Percentiles rank a stretch among this genome's conserved stretches.
Conservation (phyloP, 1,140 invertebrate genomes). For the Platyscapa corneri region DNA sequence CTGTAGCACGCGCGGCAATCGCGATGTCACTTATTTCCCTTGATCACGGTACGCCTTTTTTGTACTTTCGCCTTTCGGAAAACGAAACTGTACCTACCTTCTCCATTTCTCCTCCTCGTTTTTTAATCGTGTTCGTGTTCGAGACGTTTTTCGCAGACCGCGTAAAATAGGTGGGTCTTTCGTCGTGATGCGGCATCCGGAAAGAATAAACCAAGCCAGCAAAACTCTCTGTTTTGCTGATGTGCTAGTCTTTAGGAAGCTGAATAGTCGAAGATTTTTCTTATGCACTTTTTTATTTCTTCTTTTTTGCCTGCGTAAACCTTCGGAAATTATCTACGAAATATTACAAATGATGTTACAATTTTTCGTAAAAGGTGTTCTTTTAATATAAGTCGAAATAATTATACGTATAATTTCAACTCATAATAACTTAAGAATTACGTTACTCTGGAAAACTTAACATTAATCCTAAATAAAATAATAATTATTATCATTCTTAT, state of each 20-base stretch:
- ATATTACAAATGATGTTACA: background rate
- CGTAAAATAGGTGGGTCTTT: background rate
- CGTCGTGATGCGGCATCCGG: background rate
- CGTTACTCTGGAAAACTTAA: too few relatives aligned
- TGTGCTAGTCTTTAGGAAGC: background rate
- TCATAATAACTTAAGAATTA: too few relatives aligned
- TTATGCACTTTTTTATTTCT: background rate
- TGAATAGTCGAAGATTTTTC: background rate
- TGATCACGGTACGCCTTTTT: background rate
- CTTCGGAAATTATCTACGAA: background rate
- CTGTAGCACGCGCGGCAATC: background rate
- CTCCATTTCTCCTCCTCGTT: background rate
- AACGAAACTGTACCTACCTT: background rate
- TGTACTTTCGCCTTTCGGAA: background rate
- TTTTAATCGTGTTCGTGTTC: background rate
- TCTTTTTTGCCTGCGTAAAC: background rate
- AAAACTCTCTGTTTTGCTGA: background rate
- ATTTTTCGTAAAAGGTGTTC: background rate
- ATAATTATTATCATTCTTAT: too few relatives aligned
- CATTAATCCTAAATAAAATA: too few relatives aligned
- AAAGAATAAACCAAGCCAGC: slow-evolving; percentile 4
- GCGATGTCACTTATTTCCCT: slow-evolving; percentile 10
- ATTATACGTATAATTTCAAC: background rate
- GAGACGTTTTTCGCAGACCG: background rate
- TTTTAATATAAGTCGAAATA: background rate